These are phyloP conservation scores for Acrobasis consociella DNA, from an alignment of 2,888 invertebrate genomes.

Conservation along the genomic window DNA sequence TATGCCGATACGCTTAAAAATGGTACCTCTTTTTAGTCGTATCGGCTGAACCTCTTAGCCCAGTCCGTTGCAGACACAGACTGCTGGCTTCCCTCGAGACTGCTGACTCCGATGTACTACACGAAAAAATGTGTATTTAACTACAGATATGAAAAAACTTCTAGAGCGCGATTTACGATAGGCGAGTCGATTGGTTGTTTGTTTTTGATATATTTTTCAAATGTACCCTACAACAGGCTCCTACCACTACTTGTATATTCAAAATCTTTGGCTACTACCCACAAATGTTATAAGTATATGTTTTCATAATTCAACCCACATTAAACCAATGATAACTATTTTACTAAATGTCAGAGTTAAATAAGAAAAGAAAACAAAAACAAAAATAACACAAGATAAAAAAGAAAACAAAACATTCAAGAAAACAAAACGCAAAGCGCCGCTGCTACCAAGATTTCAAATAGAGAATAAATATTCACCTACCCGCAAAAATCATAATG, in stretches of 20 bases:
- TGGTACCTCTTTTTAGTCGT: too few species aligned
- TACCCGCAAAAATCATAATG: not conserved
- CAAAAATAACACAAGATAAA: too few species aligned
- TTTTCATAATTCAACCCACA: too few species aligned
- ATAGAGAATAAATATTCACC: not conserved
- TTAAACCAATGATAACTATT: too few species aligned
- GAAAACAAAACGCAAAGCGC: too few species aligned
- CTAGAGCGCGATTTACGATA: conserved; percentile 30
- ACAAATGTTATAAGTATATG: too few species aligned
- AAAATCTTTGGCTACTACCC: too few species aligned
- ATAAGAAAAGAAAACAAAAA: too few species aligned
- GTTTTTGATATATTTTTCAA: not conserved
- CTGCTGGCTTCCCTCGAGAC: conserved; percentile 25
- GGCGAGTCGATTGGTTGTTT: conserved; percentile 11
- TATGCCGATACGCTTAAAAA: not conserved
- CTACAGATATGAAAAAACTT: conserved; percentile 22
- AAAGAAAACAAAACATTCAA: too few species aligned
- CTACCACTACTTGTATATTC: too few species aligned
- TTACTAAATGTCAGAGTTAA: too few species aligned
- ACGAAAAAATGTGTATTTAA: not conserved
- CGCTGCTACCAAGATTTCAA: not conserved
- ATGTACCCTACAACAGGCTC: not conserved
- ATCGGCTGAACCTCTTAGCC: conserved; percentile 34
- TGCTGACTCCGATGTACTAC: conserved; percentile 33
- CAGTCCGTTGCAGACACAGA: too few species aligned